A percentile compares a stretch with the other conserved stretches of the same genome.
phyloP scores from a whole-genome alignment of 1,140 invertebrate species.

The Euura lappo region DNA sequence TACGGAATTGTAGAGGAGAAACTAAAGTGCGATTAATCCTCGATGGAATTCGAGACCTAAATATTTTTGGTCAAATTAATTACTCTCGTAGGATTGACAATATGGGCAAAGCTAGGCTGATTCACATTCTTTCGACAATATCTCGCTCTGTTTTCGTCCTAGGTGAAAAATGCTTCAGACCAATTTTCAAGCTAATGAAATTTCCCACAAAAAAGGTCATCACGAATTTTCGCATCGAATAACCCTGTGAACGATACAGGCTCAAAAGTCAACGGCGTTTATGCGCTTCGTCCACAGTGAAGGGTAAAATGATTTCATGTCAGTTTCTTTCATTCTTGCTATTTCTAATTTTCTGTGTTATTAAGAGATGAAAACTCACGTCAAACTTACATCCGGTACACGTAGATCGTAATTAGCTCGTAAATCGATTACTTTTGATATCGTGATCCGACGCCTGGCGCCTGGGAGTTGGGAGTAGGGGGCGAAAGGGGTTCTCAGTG shows the following conservation, averaged over 20 bases:
- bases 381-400: neutral
- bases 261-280: neutral
- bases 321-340: neutral
- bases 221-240: neutral
- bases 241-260: neutral
- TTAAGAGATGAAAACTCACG: neutral
- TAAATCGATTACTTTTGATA: constrained; percentile 1
- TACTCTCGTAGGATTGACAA: no score
- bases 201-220: no score
- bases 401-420: neutral
- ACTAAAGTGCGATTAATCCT: neutral
- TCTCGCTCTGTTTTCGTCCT: no score
- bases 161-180: no score
- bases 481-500: neutral
- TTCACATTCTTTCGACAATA: no score
- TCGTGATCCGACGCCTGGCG: neutral
- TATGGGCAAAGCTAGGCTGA: no score
- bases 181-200: no score
- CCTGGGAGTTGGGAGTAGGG: neutral
- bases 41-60: no score
- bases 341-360: no score
- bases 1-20: neutral
- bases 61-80: neutral
- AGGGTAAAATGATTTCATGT: neutral
- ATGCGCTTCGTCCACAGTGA: neutral